Percentiles rank a stretch among this genome's conserved stretches.
Evolutionary conservation across 2,113 vertebrate genomes (phyloP).

Genomic region (Otocyon megalotis): DNA sequence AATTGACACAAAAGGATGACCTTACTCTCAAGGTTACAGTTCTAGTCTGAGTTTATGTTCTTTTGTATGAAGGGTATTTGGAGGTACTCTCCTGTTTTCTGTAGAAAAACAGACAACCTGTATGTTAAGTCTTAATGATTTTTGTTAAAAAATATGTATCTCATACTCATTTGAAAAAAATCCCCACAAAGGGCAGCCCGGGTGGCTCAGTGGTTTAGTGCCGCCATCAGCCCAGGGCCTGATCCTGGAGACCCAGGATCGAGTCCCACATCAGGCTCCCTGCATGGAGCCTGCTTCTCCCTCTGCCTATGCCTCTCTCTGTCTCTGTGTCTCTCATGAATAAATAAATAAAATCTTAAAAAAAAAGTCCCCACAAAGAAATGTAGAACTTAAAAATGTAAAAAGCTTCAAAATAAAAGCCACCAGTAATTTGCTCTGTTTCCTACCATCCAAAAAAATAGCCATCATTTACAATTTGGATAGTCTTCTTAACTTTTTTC

Average conservation of each 20-base stretch:
- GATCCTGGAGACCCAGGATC: too few species aligned
- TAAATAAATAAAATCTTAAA: too few species aligned
- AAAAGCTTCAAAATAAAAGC: not conserved
- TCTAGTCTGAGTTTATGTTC: not conserved
- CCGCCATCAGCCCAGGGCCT: too few species aligned
- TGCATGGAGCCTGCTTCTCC: too few species aligned
- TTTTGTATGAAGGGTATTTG: not conserved
- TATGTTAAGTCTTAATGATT: not conserved
- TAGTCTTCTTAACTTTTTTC: not conserved
- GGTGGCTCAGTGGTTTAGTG: too few species aligned
- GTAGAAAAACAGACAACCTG: not conserved
- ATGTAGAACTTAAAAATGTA: not conserved
- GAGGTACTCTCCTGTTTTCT: not conserved
- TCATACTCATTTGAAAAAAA: not conserved
- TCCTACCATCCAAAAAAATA: not conserved
- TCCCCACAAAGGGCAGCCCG: not conserved
- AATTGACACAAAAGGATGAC: not conserved
- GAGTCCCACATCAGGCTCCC: too few species aligned
- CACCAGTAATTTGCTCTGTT: not conserved
- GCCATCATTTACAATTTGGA: not conserved
- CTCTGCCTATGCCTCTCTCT: too few species aligned
- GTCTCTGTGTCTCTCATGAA: too few species aligned
- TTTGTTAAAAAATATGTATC: not conserved
- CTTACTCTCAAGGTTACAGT: not conserved
- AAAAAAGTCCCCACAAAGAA: not conserved